Evolutionary conservation across 53 echinoderm and acorn worm species (phyloP).

Genomic region (Apostichopus leukothele): DNA sequence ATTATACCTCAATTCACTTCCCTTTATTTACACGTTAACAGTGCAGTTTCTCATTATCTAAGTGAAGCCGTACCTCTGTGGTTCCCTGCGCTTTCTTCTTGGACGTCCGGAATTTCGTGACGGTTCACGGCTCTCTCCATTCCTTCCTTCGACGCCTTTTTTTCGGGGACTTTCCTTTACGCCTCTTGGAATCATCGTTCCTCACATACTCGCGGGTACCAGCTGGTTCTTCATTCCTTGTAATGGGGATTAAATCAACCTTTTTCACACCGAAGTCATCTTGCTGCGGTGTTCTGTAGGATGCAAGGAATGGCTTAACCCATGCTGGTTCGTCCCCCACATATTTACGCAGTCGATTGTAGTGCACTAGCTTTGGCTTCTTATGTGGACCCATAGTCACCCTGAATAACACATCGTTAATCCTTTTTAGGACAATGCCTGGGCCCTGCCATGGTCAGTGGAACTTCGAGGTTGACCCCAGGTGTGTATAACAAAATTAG

Average conservation of each 20-base stretch:
- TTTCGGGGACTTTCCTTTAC: not conserved
- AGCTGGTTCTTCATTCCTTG: no score
- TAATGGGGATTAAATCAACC: not conserved
- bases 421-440: not conserved
- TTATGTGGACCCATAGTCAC: constrained; percentile 6
- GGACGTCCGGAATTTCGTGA: not conserved
- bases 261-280: not conserved
- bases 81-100: not conserved
- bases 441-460: constrained; percentile 7
- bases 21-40: not conserved
- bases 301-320: not conserved
- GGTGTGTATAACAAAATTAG: not conserved
- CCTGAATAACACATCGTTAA: constrained; percentile 26
- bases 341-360: constrained; percentile 12
- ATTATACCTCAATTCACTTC: not conserved
- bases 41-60: not conserved
- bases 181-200: not conserved
- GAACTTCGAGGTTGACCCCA: not conserved
- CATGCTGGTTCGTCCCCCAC: constrained; percentile 13
- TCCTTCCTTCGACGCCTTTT: no score
- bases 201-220: no score
- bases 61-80: constrained; percentile 7
- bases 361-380: constrained; percentile 20
- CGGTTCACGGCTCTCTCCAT: no score
- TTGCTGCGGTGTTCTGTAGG: not conserved